Evolutionary conservation across 2,797 vertebrate species (phyloP).

Genomic region (Moxostoma hubbsi): DNA sequence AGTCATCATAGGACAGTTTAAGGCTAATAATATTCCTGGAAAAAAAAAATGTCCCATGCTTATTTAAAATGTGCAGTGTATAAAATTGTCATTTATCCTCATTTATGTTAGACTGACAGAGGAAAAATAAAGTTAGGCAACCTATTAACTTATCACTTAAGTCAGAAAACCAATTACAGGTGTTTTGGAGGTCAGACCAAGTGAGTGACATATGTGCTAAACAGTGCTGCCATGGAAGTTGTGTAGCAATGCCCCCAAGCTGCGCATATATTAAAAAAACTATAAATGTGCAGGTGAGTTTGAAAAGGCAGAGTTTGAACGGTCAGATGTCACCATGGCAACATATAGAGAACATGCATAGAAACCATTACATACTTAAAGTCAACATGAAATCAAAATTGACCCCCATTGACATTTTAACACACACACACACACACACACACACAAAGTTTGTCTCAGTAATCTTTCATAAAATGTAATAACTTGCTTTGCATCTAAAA

Average conservation of each 20-base stretch:
- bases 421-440: too few relatives aligned
- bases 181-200: background rate
- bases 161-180: conserved; percentile 23
- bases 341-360: too few relatives aligned
- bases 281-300: background rate
- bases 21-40: conserved; percentile 10
- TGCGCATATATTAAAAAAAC: background rate
- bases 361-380: too few relatives aligned
- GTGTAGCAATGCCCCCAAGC: background rate
- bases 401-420: too few relatives aligned
- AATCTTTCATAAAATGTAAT: too few relatives aligned
- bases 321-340: too few relatives aligned
- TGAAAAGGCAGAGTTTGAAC: too few relatives aligned
- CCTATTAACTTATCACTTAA: background rate
- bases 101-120: conserved; percentile 3
- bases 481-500: too few relatives aligned
- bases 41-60: conserved; percentile 8
- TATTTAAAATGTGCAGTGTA: background rate
- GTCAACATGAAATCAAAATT: too few relatives aligned
- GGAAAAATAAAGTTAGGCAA: conserved; percentile 8
- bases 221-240: conserved; percentile 11
- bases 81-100: background rate
- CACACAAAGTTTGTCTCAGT: too few relatives aligned
- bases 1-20: conserved; percentile 29
- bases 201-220: background rate